phyloP scores from a whole-genome alignment of 2,113 vertebrate genomes.

The Haemorhous mexicanus region DNA sequence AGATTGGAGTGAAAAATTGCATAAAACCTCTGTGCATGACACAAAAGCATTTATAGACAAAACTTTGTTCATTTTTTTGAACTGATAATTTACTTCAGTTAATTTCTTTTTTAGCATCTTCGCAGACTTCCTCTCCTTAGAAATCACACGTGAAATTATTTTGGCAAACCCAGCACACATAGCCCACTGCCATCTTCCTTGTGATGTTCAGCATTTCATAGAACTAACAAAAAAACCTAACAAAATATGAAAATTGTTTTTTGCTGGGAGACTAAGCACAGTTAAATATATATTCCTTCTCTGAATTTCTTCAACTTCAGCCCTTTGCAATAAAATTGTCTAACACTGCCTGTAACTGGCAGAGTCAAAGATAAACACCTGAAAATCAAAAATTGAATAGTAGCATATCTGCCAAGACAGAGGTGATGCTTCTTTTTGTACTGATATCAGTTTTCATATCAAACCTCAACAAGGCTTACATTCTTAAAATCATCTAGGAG shows the following conservation, averaged over 20 bases:
- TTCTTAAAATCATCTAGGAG: neutral
- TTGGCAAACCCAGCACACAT: neutral
- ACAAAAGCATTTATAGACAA: neutral
- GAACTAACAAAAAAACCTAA: neutral
- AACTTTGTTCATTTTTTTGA: neutral
- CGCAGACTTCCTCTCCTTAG: neutral
- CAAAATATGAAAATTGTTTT: neutral
- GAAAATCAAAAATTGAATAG: neutral
- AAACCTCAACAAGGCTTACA: neutral
- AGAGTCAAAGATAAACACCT: neutral
- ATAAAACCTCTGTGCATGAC: neutral
- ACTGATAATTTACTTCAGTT: neutral
- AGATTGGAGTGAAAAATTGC: neutral
- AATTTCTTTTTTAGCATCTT: neutral
- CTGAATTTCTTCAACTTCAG: neutral
- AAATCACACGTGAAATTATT: constrained; percentile 18
- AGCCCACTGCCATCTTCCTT: neutral
- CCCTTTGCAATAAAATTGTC: neutral
- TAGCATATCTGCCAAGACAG: neutral
- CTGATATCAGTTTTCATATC: neutral
- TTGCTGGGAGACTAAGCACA: neutral
- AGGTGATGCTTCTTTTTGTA: neutral
- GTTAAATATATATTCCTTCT: constrained; percentile 12
- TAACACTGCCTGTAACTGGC: neutral
- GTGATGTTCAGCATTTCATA: neutral